phyloP scores from a whole-genome alignment of 2,888 invertebrate genomes.

The Eumerus sabulonum region DNA sequence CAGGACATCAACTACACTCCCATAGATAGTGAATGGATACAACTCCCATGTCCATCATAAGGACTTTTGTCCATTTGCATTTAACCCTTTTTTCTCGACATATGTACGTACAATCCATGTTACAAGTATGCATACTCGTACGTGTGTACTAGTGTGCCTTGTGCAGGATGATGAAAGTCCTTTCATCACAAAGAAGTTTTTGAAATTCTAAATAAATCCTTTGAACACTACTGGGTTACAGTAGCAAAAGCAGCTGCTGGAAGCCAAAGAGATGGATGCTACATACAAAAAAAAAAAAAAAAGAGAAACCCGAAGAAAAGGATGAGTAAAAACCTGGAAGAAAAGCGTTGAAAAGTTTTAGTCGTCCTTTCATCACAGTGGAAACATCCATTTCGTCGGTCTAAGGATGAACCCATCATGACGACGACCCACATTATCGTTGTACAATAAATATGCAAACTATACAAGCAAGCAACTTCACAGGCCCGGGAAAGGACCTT shows the following conservation, averaged over 20 bases:
- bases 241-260: slow-evolving; percentile 33
- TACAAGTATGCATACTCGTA: slow-evolving; percentile 13
- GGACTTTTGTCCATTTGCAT: slow-evolving; percentile 53
- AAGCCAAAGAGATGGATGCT: neutral
- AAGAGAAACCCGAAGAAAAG: neutral
- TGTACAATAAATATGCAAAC: slow-evolving; percentile 68
- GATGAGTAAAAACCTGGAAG: slow-evolving; percentile 50
- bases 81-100: slow-evolving; percentile 57
- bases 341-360: slow-evolving; percentile 65
- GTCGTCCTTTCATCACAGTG: slow-evolving; percentile 59
- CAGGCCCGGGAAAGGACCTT: neutral
- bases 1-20: slow-evolving; percentile 37
- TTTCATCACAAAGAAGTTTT: slow-evolving; percentile 69
- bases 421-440: slow-evolving; percentile 64
- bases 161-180: slow-evolving; percentile 65
- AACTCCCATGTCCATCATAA: slow-evolving; percentile 2
- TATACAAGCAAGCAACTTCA: slow-evolving; percentile 40
- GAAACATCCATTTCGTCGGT: slow-evolving; percentile 37
- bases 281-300: slow-evolving; percentile 8
- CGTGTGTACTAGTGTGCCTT: slow-evolving; percentile 34
- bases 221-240: slow-evolving; percentile 63
- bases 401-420: slow-evolving; percentile 59
- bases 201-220: slow-evolving; percentile 69
- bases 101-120: slow-evolving; percentile 26
- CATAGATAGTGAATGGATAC: neutral